A percentile compares a stretch with the other conserved stretches of the same genome.
phyloP scores from a whole-genome alignment of 2,888 invertebrate species.

The Brachyptera risi region DNA sequence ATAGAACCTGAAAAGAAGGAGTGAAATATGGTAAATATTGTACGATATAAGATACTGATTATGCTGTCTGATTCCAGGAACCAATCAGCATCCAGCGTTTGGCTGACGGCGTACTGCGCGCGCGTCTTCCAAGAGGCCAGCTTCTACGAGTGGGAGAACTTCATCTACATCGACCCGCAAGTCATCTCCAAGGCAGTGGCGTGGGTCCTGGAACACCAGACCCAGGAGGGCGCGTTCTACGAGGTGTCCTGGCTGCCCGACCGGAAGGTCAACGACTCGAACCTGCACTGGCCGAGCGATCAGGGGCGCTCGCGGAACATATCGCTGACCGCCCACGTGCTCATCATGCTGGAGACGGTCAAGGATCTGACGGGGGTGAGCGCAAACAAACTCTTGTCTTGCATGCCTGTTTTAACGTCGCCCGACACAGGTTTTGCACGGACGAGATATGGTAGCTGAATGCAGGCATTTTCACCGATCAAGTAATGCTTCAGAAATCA shows the following conservation, averaged over 20 bases:
- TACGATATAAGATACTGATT: too few relatives aligned
- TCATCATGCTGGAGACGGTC: constrained; percentile 80
- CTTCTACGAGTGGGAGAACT: constrained; percentile 97
- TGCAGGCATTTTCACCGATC: too few relatives aligned
- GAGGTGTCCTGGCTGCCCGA: constrained; percentile 85
- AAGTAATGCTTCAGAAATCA: too few relatives aligned
- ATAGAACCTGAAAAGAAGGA: too few relatives aligned
- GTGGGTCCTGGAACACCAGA: constrained; percentile 85
- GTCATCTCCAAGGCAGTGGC: constrained; percentile 77
- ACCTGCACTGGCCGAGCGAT: constrained; percentile 50
- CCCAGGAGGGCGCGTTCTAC: constrained; percentile 80
- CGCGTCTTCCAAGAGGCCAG: constrained; percentile 86
- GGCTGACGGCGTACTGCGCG: constrained; percentile 90
- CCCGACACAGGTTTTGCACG: too few relatives aligned
- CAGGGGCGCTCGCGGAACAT: constrained; percentile 69
- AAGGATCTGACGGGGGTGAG: constrained; percentile 69
- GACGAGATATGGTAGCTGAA: too few relatives aligned
- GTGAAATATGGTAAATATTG: too few relatives aligned
- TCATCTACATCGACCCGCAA: constrained; percentile 83
- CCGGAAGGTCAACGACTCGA: constrained; percentile 76
- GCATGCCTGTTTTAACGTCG: too few relatives aligned
- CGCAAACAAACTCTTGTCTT: too few relatives aligned
- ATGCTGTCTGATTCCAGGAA: constrained; percentile 53
- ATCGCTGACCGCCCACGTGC: constrained; percentile 87
- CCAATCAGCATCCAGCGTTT: constrained; percentile 80